phyloP scores from a whole-genome alignment of 2,888 invertebrate genomes.

The Megamerina dolium region DNA sequence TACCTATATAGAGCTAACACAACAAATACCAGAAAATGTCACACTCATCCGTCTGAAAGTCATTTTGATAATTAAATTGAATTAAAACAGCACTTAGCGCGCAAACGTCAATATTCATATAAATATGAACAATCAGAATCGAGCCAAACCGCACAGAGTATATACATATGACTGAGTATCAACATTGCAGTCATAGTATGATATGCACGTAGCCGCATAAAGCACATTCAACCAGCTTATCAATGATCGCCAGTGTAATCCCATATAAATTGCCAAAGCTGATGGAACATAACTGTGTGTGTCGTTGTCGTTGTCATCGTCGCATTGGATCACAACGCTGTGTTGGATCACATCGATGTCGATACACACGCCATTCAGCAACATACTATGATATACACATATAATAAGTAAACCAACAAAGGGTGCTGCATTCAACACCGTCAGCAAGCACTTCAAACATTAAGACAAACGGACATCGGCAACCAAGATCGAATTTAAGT shows the following conservation, averaged over 20 bases:
- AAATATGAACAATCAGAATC: not conserved
- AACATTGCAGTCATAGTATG: not conserved
- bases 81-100: not conserved
- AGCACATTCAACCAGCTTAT: not conserved
- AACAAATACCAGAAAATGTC: not conserved
- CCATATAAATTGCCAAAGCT: no score
- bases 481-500: no score
- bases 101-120: not conserved
- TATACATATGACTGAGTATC: not conserved
- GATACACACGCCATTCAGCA: no score
- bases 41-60: not conserved
- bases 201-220: not conserved
- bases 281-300: no score
- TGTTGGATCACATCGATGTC: no score
- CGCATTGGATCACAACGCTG: no score
- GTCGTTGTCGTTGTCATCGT: no score
- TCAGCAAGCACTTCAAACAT: slow-evolving; percentile 4
- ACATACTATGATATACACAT: no score
- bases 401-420: not conserved
- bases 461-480: slow-evolving; percentile 8
- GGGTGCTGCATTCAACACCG: not conserved
- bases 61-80: not conserved
- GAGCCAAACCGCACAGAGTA: not conserved
- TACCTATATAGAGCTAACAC: no score
- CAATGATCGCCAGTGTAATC: not conserved